These are phyloP conservation scores for Trachelus stipa DNA, from an alignment of 2,888 invertebrate species.

Conservation along the genomic window DNA sequence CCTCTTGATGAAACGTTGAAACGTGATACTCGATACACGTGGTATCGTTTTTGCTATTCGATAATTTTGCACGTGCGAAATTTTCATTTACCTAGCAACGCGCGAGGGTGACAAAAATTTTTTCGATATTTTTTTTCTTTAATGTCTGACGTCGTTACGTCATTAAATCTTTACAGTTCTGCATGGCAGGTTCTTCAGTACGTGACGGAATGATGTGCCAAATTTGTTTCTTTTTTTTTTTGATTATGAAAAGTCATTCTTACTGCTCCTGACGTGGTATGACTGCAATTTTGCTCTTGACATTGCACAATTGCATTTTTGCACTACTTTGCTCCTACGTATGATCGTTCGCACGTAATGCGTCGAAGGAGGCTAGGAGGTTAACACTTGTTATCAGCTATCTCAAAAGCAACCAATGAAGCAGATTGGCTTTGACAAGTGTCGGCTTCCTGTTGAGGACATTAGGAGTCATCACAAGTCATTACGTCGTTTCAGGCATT, in stretches of 20 bases:
- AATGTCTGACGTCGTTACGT: background rate
- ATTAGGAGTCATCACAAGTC: conserved; percentile 42
- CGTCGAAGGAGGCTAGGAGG: conserved; percentile 17
- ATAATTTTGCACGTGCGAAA: background rate
- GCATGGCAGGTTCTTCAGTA: background rate
- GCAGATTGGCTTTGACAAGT: conserved; percentile 46
- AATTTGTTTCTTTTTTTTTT: background rate
- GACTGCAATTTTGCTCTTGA: background rate
- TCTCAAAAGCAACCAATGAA: conserved; percentile 18
- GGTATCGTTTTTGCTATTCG: background rate
- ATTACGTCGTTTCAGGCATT: conserved; percentile 20
- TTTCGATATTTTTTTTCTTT: no score
- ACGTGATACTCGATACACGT: background rate
- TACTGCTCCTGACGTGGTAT: background rate
- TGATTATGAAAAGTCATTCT: background rate
- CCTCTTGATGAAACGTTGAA: background rate
- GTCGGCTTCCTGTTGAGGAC: conserved; percentile 52
- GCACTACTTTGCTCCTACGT: background rate
- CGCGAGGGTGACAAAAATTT: background rate
- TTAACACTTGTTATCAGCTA: conserved; percentile 8
- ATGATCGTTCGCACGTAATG: background rate
- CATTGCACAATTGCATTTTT: background rate
- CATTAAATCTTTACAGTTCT: background rate
- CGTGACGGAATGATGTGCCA: background rate
- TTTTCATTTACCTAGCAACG: background rate